Evolutionary conservation across 2,888 invertebrate genomes (phyloP).

Genomic region (Graphium colonna): DNA sequence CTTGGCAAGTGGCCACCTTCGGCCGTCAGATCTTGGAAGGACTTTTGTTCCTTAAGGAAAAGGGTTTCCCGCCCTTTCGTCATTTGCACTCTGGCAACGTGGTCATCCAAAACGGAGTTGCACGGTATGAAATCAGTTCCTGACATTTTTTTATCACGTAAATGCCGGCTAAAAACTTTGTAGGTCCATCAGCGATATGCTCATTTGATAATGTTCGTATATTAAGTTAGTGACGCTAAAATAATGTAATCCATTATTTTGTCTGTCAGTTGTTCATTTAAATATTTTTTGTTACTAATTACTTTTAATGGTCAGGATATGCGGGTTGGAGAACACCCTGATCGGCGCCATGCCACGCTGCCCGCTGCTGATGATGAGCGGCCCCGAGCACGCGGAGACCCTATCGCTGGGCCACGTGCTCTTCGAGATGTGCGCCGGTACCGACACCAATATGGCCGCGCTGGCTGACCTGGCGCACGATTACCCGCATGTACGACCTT

Average conservation of each 20-base stretch:
- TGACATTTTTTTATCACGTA: no score
- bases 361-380: conserved; percentile 53
- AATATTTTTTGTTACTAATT: no score
- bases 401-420: conserved; percentile 89
- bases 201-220: no score
- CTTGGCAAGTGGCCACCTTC: conserved; percentile 91
- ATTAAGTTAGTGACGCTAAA: no score
- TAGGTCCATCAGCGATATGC: no score
- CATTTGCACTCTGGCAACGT: conserved; percentile 95
- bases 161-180: no score
- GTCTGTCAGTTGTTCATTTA: no score
- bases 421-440: conserved; percentile 95
- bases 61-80: conserved; percentile 92
- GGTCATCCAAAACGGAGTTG: conserved; percentile 94
- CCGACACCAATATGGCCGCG: conserved; percentile 87
- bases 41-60: conserved; percentile 89
- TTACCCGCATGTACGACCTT: conserved; percentile 90
- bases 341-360: conserved; percentile 84
- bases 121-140: no score
- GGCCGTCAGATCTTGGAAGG: conserved; percentile 94
- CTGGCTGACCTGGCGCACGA: conserved; percentile 84
- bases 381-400: conserved; percentile 70
- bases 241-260: no score
- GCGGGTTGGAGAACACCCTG: conserved; percentile 92
- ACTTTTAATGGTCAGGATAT: no score